A percentile compares a stretch with the other conserved stretches of the same genome.
phyloP scores from a whole-genome alignment of 1,140 invertebrate genomes.

The Hetaerina americana region DNA sequence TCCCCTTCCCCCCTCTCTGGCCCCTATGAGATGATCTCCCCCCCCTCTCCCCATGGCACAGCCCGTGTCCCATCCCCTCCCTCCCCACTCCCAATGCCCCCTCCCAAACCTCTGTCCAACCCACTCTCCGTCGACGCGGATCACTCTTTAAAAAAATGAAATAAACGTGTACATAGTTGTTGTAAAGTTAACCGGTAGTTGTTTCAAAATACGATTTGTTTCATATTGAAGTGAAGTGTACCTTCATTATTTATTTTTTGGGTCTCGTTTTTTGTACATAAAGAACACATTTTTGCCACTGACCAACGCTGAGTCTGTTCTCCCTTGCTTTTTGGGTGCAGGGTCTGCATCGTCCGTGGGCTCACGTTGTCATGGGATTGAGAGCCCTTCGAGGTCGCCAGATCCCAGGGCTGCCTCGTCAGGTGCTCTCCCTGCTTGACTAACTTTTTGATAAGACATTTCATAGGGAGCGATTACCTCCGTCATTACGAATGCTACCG shows the following conservation, averaged over 20 bases:
- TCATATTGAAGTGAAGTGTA: conserved; percentile 13
- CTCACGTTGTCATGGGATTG: neutral
- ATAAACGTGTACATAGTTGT: conserved; percentile 14
- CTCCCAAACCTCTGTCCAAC: neutral
- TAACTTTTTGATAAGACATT: conserved; percentile 1
- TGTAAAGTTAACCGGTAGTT: conserved; percentile 13
- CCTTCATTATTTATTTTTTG: conserved; percentile 18
- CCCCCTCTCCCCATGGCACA: neutral
- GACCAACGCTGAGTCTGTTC: neutral
- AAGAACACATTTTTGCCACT: conserved; percentile 2
- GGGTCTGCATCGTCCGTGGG: neutral
- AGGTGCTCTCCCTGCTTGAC: neutral
- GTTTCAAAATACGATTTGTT: conserved; percentile 13
- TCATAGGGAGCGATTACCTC: neutral
- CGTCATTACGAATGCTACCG: neutral
- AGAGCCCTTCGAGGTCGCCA: neutral
- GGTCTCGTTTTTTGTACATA: conserved; percentile 17
- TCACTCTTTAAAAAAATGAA: too few species aligned
- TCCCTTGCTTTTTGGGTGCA: neutral
- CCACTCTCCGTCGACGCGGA: neutral
- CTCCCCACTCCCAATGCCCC: neutral
- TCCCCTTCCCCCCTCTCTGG: neutral
- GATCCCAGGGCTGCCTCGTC: neutral
- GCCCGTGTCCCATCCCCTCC: neutral
- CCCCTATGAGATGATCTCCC: neutral